These are phyloP conservation scores for Sebastes glaucus DNA, from an alignment of 2,797 vertebrate genomes.

Conservation along the genomic window DNA sequence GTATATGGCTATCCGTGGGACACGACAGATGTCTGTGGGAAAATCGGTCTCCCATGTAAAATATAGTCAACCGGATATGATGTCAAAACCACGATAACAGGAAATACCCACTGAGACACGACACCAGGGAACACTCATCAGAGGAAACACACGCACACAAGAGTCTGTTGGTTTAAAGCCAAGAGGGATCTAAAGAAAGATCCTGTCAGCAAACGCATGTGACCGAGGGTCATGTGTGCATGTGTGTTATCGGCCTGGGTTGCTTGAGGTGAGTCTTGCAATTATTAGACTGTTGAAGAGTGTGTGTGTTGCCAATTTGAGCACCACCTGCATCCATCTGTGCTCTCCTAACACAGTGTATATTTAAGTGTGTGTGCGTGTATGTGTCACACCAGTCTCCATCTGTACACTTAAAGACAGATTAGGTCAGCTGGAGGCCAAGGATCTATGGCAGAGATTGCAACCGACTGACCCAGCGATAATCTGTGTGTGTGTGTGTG, in stretches of 20 bases:
- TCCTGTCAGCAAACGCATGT: constrained; percentile 35
- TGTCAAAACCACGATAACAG: constrained; percentile 64
- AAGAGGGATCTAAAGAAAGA: constrained; percentile 33
- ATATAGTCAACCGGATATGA: constrained; percentile 69
- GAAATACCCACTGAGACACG: constrained; percentile 59
- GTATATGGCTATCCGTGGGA: constrained; percentile 41
- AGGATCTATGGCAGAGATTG: constrained; percentile 56
- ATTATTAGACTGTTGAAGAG: constrained; percentile 37
- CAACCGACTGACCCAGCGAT: constrained; percentile 63
- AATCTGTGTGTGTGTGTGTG: constrained; percentile 22
- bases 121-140: constrained; percentile 37
- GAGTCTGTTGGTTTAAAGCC: constrained; percentile 25
- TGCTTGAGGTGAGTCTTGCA: constrained; percentile 45
- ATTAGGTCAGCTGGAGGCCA: constrained; percentile 64
- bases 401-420: constrained; percentile 63
- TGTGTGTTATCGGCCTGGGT: constrained; percentile 14
- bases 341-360: neutral
- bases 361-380: constrained; percentile 27
- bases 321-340: constrained; percentile 33
- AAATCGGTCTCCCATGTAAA: constrained; percentile 69
- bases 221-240: constrained; percentile 1
- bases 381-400: constrained; percentile 68
- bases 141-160: constrained; percentile 5
- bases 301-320: constrained; percentile 22
- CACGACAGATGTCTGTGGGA: constrained; percentile 78